Conservation (phyloP, 2,113 vertebrate genomes). For the Ptilorrhoa leucosticta region DNA sequence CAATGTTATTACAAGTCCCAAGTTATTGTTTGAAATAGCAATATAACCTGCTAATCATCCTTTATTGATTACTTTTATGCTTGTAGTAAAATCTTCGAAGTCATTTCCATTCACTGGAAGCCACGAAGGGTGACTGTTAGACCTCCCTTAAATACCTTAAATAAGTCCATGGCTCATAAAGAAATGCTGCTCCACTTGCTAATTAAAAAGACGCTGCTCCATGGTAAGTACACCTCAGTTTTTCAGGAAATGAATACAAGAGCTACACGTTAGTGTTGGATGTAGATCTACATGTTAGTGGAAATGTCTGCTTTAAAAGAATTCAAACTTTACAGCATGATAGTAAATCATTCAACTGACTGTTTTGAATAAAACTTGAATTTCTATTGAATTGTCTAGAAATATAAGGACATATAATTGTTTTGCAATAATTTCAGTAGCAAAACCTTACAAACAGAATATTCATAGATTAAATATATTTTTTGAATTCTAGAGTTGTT, state of each 20-base stretch:
- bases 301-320: background rate
- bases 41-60: background rate
- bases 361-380: background rate
- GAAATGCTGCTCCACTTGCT: background rate
- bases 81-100: background rate
- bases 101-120: background rate
- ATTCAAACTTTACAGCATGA: background rate
- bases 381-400: background rate
- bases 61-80: background rate
- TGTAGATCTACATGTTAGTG: background rate
- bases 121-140: background rate
- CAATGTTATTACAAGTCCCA: background rate
- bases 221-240: background rate
- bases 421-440: background rate
- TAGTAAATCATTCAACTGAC: background rate
- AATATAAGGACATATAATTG: background rate
- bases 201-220: background rate
- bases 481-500: background rate
- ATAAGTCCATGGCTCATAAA: background rate
- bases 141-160: background rate
- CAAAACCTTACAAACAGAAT: background rate
- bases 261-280: background rate
- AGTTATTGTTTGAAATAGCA: background rate
- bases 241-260: background rate
- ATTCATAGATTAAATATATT: background rate